Evolutionary conservation across 2,888 invertebrate genomes (phyloP).

Genomic region (Hirtodrosophila histrioides): DNA sequence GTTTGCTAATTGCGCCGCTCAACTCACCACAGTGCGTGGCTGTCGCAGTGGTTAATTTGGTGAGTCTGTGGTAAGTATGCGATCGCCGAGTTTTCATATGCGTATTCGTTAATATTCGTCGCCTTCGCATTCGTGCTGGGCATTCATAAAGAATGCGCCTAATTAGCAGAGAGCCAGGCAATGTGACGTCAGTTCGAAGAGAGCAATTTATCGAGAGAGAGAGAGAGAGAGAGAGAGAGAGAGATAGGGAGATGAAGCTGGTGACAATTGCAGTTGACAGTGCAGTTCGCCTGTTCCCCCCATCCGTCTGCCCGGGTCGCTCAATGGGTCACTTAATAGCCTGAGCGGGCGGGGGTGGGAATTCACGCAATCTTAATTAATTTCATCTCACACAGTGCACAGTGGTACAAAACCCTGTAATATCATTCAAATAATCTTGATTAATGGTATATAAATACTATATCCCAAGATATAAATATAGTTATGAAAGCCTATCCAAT

Average conservation of each 20-base stretch:
- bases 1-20: conserved; percentile 66
- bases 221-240: conserved; percentile 3
- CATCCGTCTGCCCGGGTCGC: conserved; percentile 27
- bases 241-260: conserved; percentile 6
- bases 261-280: conserved; percentile 52
- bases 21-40: conserved; percentile 53
- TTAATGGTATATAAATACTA: too few species aligned
- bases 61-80: conserved; percentile 38
- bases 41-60: conserved; percentile 23
- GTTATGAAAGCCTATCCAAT: too few species aligned
- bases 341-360: conserved; percentile 29
- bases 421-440: not conserved
- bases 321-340: conserved; percentile 69
- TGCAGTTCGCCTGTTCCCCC: conserved; percentile 8
- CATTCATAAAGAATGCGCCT: conserved; percentile 56
- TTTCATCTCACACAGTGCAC: conserved; percentile 36
- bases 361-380: conserved; percentile 65
- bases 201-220: not conserved
- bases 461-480: too few species aligned
- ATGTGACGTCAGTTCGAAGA: conserved; percentile 55
- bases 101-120: conserved; percentile 30
- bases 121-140: conserved; percentile 43
- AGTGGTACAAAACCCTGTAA: conserved; percentile 23
- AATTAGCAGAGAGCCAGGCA: conserved; percentile 38
- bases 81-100: conserved; percentile 52